Percentiles rank a stretch among this genome's conserved stretches.
Conservation (phyloP, 2,113 vertebrate genomes). For the Hassar affinis region DNA sequence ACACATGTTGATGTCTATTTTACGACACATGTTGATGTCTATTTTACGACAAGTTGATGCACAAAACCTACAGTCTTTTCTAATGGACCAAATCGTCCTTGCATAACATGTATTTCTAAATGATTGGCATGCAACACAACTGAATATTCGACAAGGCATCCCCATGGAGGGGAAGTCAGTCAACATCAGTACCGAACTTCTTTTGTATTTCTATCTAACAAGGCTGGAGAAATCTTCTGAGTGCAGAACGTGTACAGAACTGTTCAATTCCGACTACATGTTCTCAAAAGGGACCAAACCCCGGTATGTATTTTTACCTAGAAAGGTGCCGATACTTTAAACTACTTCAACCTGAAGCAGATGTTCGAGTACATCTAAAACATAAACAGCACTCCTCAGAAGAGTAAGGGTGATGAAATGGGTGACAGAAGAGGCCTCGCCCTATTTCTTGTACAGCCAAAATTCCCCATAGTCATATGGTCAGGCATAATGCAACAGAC, state of each 20-base stretch:
- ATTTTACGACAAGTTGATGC: too few relatives aligned
- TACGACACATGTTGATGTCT: neutral
- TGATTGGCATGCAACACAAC: neutral
- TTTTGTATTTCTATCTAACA: neutral
- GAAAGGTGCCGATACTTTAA: neutral
- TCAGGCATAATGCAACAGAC: neutral
- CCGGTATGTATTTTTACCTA: neutral
- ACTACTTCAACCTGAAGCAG: neutral
- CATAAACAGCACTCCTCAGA: neutral
- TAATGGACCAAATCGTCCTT: neutral
- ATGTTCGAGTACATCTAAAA: neutral
- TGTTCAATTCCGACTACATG: neutral
- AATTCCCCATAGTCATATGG: conserved; percentile 13
- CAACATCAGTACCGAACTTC: neutral
- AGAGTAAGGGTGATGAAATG: conserved; percentile 18
- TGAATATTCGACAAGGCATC: neutral
- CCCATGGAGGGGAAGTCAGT: neutral
- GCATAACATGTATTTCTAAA: neutral
- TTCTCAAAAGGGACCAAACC: neutral
- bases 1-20: too few relatives aligned
- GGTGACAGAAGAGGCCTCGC: conserved; percentile 11
- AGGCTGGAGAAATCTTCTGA: neutral
- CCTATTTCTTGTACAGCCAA: conserved; percentile 5
- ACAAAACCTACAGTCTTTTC: neutral
- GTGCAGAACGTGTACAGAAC: neutral